These are phyloP conservation scores for Dermatemys mawii DNA, from an alignment of 2,113 vertebrate species.

Conservation along the genomic window DNA sequence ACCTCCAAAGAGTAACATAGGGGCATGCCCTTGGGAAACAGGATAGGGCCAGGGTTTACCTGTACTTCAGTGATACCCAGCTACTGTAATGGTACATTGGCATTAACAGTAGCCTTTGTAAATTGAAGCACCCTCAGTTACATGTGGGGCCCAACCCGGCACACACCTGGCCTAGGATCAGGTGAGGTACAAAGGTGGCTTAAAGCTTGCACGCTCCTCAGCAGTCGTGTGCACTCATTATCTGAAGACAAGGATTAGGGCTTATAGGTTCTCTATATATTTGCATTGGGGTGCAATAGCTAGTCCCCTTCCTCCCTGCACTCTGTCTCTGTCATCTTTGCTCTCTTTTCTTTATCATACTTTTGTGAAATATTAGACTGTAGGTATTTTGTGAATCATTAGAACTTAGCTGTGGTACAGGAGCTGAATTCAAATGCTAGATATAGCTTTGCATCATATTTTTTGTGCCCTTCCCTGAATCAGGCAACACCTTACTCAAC, in stretches of 20 bases:
- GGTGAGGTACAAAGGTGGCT: background rate
- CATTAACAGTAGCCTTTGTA: background rate
- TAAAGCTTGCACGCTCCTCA: background rate
- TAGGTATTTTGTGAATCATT: background rate
- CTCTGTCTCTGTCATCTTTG: background rate
- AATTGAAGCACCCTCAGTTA: background rate
- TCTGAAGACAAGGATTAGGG: background rate
- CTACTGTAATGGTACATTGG: background rate
- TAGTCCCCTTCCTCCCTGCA: background rate
- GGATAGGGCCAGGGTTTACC: background rate
- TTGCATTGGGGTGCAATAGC: background rate
- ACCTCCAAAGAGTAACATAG: background rate
- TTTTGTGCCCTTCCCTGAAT: background rate
- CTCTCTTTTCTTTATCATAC: background rate
- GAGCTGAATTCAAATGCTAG: background rate
- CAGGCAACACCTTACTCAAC: background rate
- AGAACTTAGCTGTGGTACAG: background rate
- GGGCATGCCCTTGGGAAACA: background rate
- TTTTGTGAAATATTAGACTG: background rate
- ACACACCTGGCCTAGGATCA: background rate
- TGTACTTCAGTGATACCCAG: background rate
- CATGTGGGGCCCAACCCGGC: background rate
- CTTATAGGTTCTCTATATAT: background rate
- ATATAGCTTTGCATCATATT: background rate
- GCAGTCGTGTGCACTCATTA: background rate